Conservation (phyloP, 2,113 vertebrate genomes). For the Falco punctatus region DNA sequence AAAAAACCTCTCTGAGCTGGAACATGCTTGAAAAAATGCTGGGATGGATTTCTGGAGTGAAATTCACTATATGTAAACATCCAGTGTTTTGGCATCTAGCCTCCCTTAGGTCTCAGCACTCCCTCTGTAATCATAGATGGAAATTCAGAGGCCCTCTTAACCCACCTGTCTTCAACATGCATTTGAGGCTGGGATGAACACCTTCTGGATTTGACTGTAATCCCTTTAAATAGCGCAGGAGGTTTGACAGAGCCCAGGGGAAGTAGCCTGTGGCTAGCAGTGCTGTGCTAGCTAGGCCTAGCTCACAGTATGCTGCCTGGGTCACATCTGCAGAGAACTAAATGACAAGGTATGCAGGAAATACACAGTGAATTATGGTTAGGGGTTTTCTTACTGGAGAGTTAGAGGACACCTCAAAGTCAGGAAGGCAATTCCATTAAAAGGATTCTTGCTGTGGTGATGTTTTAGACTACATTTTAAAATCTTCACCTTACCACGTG, state of each 20-base stretch:
- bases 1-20: not conserved
- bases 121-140: not conserved
- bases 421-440: not conserved
- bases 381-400: not conserved
- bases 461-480: not conserved
- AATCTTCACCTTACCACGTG: not conserved
- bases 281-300: not conserved
- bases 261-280: not conserved
- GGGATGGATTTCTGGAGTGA: not conserved
- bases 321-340: not conserved
- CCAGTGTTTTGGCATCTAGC: not conserved
- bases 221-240: not conserved
- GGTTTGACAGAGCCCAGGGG: not conserved
- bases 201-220: not conserved
- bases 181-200: not conserved
- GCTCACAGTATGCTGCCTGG: not conserved
- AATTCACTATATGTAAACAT: not conserved
- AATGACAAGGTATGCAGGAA: not conserved
- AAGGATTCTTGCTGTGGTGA: not conserved
- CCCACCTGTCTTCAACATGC: not conserved
- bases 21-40: not conserved
- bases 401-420: not conserved
- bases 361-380: not conserved
- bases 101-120: not conserved
- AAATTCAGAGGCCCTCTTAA: not conserved